phyloP scores from a whole-genome alignment of 2,888 invertebrate genomes.

The Osedax frankpressi region DNA sequence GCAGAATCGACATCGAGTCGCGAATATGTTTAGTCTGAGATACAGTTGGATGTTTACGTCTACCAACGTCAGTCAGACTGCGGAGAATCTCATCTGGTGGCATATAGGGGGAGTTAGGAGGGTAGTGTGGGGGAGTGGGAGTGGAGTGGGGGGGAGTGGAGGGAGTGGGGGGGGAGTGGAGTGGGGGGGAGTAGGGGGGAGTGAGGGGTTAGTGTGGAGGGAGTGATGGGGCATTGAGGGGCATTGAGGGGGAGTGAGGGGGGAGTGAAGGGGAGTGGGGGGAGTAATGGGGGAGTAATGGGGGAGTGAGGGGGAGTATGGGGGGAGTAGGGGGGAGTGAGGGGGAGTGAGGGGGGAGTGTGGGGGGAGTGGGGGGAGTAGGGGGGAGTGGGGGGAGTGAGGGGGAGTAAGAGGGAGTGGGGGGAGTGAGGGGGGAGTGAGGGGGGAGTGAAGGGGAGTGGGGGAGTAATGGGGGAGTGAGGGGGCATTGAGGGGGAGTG shows the following conservation, averaged over 20 bases:
- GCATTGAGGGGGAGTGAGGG: not conserved
- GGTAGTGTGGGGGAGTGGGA: not conserved
- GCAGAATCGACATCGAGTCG: slow-evolving; percentile 36
- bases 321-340: no score
- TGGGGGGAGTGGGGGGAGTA: no score
- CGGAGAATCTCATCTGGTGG: slow-evolving; percentile 1
- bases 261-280: not conserved
- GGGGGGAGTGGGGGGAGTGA: no score
- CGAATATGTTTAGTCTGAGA: slow-evolving; percentile 41
- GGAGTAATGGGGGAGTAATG: not conserved
- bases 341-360: no score
- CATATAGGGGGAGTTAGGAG: not conserved
- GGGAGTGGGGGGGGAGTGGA: not conserved
- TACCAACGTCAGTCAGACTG: slow-evolving; percentile 37
- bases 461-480: no score
- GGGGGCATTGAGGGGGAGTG: no score
- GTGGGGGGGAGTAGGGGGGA: no score
- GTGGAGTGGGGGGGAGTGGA: not conserved
- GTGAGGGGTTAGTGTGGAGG: not conserved
- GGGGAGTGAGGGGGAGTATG: no score
- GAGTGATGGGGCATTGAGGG: not conserved
- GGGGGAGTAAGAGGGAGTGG: no score
- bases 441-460: no score
- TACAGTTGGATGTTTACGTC: slow-evolving; percentile 43
- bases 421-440: no score